Conservation (phyloP, 2,113 vertebrate species). For the Columba janthina region DNA sequence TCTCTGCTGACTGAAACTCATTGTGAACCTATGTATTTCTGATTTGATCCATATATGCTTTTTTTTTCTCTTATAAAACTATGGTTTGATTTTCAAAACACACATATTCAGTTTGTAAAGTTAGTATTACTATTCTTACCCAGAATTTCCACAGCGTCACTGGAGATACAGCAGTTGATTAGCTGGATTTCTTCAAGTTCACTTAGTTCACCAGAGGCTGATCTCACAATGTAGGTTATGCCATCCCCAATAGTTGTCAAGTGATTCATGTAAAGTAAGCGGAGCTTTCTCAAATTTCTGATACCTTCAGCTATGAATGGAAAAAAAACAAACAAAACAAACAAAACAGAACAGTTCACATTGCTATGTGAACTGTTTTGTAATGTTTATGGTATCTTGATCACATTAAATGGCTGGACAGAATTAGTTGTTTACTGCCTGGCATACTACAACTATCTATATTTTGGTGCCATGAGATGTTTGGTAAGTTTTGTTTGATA, state of each 20-base stretch:
- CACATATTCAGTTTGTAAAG: neutral
- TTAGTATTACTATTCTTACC: neutral
- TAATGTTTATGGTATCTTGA: neutral
- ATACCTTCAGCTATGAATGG: conserved; percentile 17
- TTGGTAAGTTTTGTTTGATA: neutral
- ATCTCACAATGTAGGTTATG: conserved; percentile 23
- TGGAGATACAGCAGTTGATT: conserved; percentile 29
- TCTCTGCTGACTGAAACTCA: neutral
- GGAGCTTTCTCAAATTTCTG: conserved; percentile 23
- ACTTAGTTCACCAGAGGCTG: conserved; percentile 1
- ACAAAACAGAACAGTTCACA: neutral
- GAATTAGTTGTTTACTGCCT: neutral
- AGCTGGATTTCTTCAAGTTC: conserved; percentile 52
- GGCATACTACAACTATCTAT: neutral
- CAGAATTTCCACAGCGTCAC: conserved; percentile 38
- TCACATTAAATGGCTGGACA: neutral
- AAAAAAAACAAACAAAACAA: neutral
- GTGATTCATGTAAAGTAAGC: conserved; percentile 11
- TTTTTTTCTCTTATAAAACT: neutral
- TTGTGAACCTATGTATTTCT: neutral
- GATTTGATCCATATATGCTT: neutral
- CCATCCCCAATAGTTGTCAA: conserved; percentile 28
- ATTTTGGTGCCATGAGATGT: neutral
- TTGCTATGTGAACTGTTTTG: neutral
- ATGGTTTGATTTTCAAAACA: neutral